Percentiles rank a stretch among this genome's conserved stretches.
These are phyloP conservation scores for Montipora foliosa DNA, from an alignment of 64 coral and sea anemone species.

Conservation along the genomic window DNA sequence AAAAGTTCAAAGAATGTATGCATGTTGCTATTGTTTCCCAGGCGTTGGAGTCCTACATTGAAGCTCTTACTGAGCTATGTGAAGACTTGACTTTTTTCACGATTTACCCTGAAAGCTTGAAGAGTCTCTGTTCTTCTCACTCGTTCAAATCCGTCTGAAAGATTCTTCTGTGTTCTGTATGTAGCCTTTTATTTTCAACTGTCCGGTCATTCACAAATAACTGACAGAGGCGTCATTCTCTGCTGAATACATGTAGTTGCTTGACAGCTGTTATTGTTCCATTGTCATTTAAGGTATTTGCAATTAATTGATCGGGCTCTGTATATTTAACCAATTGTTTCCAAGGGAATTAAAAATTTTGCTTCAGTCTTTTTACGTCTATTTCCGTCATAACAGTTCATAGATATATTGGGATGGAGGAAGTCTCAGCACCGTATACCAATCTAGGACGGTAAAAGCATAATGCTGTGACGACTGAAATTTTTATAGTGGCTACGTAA, in stretches of 20 bases:
- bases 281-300: slow-evolving; percentile 43
- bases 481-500: not conserved
- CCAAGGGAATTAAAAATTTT: slow-evolving; percentile 14
- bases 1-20: slow-evolving; percentile 15
- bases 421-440: not conserved
- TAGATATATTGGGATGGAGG: not conserved
- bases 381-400: slow-evolving; percentile 30
- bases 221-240: not conserved
- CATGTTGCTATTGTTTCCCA: not conserved
- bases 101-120: not conserved
- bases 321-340: slow-evolving; percentile 48
- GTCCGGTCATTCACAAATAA: not conserved
- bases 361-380: not conserved
- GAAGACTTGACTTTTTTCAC: not conserved
- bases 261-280: slow-evolving; percentile 50
- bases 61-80: not conserved
- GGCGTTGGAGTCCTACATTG: slow-evolving; percentile 8
- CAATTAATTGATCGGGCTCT: slow-evolving; percentile 30
- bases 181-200: not conserved
- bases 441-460: too few relatives aligned
- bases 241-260: not conserved
- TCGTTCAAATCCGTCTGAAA: too few relatives aligned
- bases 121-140: not conserved
- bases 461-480: not conserved
- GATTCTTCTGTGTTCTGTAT: not conserved